phyloP scores from a whole-genome alignment of 92 coral and sea anemone genomes.

The Porites rus region DNA sequence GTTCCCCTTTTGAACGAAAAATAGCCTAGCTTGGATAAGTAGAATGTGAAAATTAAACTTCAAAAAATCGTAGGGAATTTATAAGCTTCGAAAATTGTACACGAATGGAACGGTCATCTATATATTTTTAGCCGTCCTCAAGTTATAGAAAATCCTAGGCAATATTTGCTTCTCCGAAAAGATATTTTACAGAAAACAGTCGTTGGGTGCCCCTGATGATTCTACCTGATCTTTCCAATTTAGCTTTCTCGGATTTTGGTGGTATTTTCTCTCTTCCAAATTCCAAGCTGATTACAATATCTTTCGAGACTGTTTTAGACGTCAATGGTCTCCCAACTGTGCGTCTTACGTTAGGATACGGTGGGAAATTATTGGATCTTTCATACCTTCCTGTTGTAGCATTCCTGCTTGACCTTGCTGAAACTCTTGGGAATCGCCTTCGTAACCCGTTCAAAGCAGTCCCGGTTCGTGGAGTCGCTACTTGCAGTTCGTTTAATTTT shows the following conservation, averaged over 20 bases:
- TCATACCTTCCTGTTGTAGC: neutral
- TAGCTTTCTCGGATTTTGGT: constrained; percentile 49
- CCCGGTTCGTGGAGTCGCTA: neutral
- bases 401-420: neutral
- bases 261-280: neutral
- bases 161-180: too few species aligned
- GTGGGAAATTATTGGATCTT: neutral
- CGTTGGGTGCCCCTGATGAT: neutral
- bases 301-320: neutral
- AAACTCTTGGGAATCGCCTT: neutral
- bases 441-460: neutral
- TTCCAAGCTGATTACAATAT: neutral
- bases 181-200: too few species aligned
- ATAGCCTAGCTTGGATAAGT: too few species aligned
- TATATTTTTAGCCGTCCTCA: too few species aligned
- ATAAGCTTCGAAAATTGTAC: too few species aligned
- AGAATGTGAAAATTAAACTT: too few species aligned
- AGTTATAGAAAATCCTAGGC: too few species aligned
- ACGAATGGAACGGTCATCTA: too few species aligned
- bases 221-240: constrained; percentile 41
- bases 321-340: constrained; percentile 3
- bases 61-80: too few species aligned
- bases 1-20: too few species aligned
- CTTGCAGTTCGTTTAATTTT: neutral
- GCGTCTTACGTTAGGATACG: constrained; percentile 5